Evolutionary conservation across 1,140 invertebrate species (phyloP).

Genomic region (Lepidurus arcticus): DNA sequence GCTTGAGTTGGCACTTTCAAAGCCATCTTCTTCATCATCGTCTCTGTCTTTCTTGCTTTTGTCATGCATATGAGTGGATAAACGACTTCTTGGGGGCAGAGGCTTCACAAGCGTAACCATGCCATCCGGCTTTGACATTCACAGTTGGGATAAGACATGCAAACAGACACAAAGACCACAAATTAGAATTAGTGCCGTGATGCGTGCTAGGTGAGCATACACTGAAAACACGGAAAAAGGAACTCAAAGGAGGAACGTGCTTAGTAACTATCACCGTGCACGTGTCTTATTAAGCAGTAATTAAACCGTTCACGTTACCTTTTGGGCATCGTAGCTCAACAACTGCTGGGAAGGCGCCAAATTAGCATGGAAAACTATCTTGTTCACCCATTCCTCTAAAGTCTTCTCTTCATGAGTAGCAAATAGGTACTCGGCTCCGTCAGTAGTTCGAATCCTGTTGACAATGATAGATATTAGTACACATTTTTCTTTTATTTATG

Average conservation of each 20-base stretch:
- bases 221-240: background rate
- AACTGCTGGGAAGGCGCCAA: slow-evolving; percentile 82
- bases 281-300: background rate
- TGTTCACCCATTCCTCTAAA: slow-evolving; percentile 89
- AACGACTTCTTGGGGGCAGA: background rate
- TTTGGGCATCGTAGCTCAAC: slow-evolving; percentile 65
- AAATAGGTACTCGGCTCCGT: slow-evolving; percentile 91
- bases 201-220: background rate
- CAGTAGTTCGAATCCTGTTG: slow-evolving; percentile 65
- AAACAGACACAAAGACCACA: background rate
- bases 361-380: slow-evolving; percentile 88
- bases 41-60: background rate
- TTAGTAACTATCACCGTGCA: too few relatives aligned
- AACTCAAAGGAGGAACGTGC: background rate
- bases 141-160: background rate
- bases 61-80: background rate
- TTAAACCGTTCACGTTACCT: slow-evolving; percentile 39
- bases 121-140: background rate
- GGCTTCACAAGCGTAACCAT: background rate
- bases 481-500: too few relatives aligned
- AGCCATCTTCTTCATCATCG: slow-evolving; percentile 24
- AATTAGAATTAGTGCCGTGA: background rate
- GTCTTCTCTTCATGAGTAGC: slow-evolving; percentile 63
- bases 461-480: slow-evolving; percentile 41
- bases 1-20: slow-evolving; percentile 26